Evolutionary conservation across 1,140 invertebrate genomes (phyloP).

Genomic region (Plectrocnemia conspersa): DNA sequence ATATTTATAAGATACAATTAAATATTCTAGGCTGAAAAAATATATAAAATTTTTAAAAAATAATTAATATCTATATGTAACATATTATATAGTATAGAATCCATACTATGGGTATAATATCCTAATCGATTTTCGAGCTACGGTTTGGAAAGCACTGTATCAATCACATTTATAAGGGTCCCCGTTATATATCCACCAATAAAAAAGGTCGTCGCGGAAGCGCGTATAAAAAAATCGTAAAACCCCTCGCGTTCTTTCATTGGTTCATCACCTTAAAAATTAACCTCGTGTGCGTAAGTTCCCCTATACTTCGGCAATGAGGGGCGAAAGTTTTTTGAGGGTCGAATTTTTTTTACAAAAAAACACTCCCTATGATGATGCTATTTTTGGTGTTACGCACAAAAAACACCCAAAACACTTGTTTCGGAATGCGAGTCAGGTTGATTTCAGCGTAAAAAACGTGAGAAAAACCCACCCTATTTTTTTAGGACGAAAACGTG

Average conservation of each 20-base stretch:
- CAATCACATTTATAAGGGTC: no score
- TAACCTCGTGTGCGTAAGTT: constrained; percentile 15
- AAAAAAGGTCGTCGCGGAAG: no score
- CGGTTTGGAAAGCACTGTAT: no score
- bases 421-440: constrained; percentile 23
- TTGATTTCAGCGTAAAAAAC: constrained; percentile 28
- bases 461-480: background rate
- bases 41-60: no score
- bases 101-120: no score
- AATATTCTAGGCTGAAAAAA: no score
- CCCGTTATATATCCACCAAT: no score
- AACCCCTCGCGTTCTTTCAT: background rate
- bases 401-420: constrained; percentile 21
- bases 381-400: constrained; percentile 16
- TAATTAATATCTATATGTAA: no score
- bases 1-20: no score
- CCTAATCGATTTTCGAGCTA: no score
- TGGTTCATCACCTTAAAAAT: constrained; percentile 21
- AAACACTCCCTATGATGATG: constrained; percentile 3
- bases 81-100: no score
- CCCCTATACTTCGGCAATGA: constrained; percentile 16
- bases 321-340: constrained; percentile 18
- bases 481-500: background rate
- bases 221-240: no score
- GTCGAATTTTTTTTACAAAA: constrained; percentile 17